These are phyloP conservation scores for Platycheirus albimanus DNA, from an alignment of 2,888 invertebrate species.

Conservation along the genomic window DNA sequence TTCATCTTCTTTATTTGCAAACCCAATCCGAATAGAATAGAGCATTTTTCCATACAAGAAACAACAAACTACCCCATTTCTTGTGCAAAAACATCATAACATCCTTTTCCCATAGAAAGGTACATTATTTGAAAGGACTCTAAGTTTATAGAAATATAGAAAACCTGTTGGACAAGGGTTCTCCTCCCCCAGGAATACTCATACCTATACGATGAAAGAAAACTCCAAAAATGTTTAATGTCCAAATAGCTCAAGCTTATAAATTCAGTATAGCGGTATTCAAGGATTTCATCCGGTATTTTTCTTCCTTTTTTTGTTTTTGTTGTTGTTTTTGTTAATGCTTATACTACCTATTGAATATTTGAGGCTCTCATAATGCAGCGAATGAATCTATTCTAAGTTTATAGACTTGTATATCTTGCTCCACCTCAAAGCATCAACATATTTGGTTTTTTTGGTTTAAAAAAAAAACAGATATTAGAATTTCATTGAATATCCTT, in stretches of 20 bases:
- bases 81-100: too few relatives aligned
- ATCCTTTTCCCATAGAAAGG: too few relatives aligned
- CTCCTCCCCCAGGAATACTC: neutral
- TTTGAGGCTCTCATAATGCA: neutral
- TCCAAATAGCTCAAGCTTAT: neutral
- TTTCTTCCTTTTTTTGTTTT: neutral
- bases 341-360: slow-evolving; percentile 7
- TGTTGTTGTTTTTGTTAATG: neutral
- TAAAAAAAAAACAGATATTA: slow-evolving; percentile 36
- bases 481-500: slow-evolving; percentile 54
- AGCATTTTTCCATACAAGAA: too few relatives aligned
- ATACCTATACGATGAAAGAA: neutral
- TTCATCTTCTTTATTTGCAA: too few relatives aligned
- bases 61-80: too few relatives aligned
- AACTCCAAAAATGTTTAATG: neutral
- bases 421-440: neutral
- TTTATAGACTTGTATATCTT: neutral
- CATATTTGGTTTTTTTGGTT: neutral
- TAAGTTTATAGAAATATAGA: neutral
- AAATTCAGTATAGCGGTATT: neutral
- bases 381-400: neutral
- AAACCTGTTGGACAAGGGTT: neutral
- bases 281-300: slow-evolving; percentile 17
- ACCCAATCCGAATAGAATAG: too few relatives aligned
- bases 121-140: neutral